These are phyloP conservation scores for Actinostola sp. DNA, from an alignment of 92 coral and sea anemone species.

Conservation along the genomic window DNA sequence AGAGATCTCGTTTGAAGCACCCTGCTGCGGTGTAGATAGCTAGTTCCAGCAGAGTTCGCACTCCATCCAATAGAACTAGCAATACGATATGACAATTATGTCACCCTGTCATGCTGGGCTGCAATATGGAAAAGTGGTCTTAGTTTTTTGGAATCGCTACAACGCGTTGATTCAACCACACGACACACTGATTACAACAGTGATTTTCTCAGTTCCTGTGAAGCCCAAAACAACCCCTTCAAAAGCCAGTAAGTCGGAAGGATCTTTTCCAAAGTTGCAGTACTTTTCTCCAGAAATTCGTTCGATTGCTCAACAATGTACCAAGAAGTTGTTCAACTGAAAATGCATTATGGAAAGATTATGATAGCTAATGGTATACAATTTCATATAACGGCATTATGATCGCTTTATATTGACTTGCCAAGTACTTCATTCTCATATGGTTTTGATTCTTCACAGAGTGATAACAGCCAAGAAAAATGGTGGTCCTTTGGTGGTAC, in stretches of 20 bases:
- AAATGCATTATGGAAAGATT: too few species aligned
- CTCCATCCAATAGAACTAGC: slow-evolving; percentile 35
- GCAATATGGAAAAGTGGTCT: slow-evolving; percentile 50
- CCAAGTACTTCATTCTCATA: neutral
- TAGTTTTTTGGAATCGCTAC: neutral
- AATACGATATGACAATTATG: slow-evolving; percentile 71
- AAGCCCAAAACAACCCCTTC: too few species aligned
- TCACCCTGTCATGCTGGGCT: slow-evolving; percentile 56
- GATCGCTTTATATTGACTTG: neutral
- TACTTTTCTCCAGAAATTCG: neutral
- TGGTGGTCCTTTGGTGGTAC: slow-evolving; percentile 68
- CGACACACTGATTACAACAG: too few species aligned
- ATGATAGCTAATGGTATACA: neutral
- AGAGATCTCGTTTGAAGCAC: neutral
- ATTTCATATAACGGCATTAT: neutral
- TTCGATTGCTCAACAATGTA: too few species aligned
- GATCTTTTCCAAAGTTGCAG: too few species aligned
- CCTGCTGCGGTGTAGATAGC: slow-evolving; percentile 33
- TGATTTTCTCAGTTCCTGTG: too few species aligned
- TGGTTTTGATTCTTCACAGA: slow-evolving; percentile 19
- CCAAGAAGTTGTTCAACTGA: neutral
- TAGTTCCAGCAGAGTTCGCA: slow-evolving; percentile 35
- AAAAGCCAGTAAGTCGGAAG: too few species aligned
- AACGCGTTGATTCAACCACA: neutral
- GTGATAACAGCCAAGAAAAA: slow-evolving; percentile 33